Conservation (phyloP, 1,140 invertebrate genomes). For the Dreissena rostriformis region DNA sequence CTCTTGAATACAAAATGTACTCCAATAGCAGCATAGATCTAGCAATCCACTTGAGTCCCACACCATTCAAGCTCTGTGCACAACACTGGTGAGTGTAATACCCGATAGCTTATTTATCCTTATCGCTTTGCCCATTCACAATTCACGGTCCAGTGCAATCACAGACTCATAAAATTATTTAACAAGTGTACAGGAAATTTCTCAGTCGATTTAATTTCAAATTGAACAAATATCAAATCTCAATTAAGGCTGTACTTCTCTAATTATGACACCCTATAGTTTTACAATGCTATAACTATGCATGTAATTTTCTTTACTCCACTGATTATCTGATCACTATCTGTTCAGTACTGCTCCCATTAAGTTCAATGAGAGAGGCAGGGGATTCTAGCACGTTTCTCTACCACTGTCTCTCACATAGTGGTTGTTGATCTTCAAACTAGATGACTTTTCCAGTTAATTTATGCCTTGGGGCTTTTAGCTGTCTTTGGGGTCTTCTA, state of each 20-base stretch:
- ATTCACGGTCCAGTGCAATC: conserved; percentile 14
- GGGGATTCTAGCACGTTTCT: background rate
- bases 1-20: conserved; percentile 3
- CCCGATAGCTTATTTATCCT: conserved; percentile 22
- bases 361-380: too few species aligned
- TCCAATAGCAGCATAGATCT: conserved; percentile 4
- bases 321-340: background rate
- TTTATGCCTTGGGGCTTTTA: background rate
- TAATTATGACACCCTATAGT: conserved; percentile 45
- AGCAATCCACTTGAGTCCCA: background rate
- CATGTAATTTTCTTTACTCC: conserved; percentile 10
- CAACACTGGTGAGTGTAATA: background rate
- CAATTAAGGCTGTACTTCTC: conserved; percentile 5
- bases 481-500: conserved; percentile 19
- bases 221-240: conserved; percentile 18
- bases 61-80: background rate
- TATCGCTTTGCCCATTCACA: conserved; percentile 28
- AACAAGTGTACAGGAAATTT: conserved; percentile 43
- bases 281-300: background rate
- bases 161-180: background rate
- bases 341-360: too few species aligned
- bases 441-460: background rate
- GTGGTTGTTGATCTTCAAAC: conserved; percentile 1
- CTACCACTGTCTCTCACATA: background rate
- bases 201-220: conserved; percentile 27